phyloP scores from a whole-genome alignment of 2,797 vertebrate genomes.

The Gymnodraco acuticeps region DNA sequence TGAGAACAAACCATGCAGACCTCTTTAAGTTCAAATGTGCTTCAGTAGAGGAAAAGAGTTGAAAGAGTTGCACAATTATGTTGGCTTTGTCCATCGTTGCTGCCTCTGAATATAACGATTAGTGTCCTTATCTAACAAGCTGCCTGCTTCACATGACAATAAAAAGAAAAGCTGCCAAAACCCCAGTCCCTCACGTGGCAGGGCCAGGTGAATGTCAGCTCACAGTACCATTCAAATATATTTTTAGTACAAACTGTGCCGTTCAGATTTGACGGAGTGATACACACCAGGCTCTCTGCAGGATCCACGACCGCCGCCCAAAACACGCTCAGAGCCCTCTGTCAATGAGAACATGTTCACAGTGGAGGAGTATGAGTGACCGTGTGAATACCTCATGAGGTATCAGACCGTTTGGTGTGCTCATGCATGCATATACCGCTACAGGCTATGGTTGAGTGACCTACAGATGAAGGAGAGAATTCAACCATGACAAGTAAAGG shows the following conservation, averaged over 20 bases:
- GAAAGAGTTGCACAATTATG: constrained; percentile 45
- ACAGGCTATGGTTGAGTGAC: constrained; percentile 45
- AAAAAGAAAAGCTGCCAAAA: constrained; percentile 77
- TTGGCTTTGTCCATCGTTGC: constrained; percentile 32
- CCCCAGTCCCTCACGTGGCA: constrained; percentile 32
- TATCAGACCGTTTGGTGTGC: constrained; percentile 62
- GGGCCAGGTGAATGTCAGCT: constrained; percentile 44
- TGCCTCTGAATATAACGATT: constrained; percentile 28
- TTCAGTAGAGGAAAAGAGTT: constrained; percentile 51
- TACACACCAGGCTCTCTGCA: neutral
- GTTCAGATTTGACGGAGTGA: constrained; percentile 29
- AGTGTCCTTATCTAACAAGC: constrained; percentile 26
- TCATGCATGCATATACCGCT: constrained; percentile 67
- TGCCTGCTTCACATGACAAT: constrained; percentile 36
- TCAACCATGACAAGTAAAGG: constrained; percentile 47
- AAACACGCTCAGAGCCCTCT: constrained; percentile 25
- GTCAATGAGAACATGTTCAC: constrained; percentile 67
- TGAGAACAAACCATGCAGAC: constrained; percentile 28
- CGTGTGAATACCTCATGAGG: constrained; percentile 59
- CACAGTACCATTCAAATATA: constrained; percentile 62
- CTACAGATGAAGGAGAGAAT: constrained; percentile 56
- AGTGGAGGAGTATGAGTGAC: constrained; percentile 75
- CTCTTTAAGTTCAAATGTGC: constrained; percentile 59
- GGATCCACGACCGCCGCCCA: constrained; percentile 34
- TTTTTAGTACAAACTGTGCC: constrained; percentile 59